Conservation (phyloP, 2,113 vertebrate species). For the Triplophysa dalaica region DNA sequence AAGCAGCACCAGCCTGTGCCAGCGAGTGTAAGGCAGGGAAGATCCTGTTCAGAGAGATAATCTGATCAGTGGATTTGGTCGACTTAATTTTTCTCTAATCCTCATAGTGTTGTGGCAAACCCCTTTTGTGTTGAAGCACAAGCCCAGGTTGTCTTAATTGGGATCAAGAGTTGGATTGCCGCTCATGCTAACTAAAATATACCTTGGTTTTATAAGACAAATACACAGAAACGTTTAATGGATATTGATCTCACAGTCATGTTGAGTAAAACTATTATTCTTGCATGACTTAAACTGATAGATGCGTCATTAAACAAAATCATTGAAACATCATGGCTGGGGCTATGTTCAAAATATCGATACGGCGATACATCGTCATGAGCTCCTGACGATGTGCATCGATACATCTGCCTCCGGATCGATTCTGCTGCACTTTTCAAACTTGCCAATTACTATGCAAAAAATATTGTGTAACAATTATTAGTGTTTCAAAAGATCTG, state of each 20-base stretch:
- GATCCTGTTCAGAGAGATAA: constrained; percentile 30
- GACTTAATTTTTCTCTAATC: constrained; percentile 46
- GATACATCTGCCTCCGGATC: no score
- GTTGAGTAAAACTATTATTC: background rate
- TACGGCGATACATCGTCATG: no score
- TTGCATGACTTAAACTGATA: background rate
- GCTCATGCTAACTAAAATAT: background rate
- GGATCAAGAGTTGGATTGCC: constrained; percentile 37
- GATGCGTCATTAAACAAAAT: background rate
- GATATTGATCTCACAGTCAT: constrained; percentile 19
- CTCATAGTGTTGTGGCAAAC: constrained; percentile 32
- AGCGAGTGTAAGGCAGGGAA: constrained; percentile 3
- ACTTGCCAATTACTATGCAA: no score
- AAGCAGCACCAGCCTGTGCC: background rate
- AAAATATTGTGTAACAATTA: no score
- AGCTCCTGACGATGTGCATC: no score
- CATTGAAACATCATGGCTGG: no score
- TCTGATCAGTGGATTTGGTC: constrained; percentile 49
- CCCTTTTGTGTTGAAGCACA: constrained; percentile 27
- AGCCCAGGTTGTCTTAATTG: constrained; percentile 40
- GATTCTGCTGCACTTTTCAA: no score
- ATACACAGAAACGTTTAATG: background rate
- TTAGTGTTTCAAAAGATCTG: no score
- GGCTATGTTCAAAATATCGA: no score
- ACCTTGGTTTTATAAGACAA: background rate